Conservation (phyloP, 2,888 invertebrate species). For the Erebia epiphron region DNA sequence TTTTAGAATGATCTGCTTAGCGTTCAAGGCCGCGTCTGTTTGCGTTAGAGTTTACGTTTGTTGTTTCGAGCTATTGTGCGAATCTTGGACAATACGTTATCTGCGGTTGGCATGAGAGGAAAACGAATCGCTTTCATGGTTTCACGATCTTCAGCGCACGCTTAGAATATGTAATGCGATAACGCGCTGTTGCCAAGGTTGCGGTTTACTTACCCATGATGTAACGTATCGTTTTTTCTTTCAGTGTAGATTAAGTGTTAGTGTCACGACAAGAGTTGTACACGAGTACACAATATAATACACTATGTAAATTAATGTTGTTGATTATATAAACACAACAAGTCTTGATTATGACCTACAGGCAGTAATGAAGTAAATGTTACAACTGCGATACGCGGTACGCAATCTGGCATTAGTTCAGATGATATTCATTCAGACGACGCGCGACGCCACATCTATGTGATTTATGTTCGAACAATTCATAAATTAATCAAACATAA, state of each 20-base stretch:
- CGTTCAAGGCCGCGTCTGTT: slow-evolving; percentile 80
- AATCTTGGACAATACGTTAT: slow-evolving; percentile 49
- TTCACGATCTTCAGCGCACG: slow-evolving; percentile 58
- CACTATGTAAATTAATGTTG: not conserved
- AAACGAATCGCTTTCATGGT: slow-evolving; percentile 70
- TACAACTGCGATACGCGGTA: slow-evolving; percentile 51
- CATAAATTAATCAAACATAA: slow-evolving; percentile 7
- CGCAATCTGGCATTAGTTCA: slow-evolving; percentile 67
- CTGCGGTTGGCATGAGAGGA: slow-evolving; percentile 52
- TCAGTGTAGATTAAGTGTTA: slow-evolving; percentile 46
- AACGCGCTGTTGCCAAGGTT: slow-evolving; percentile 56
- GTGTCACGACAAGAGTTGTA: not conserved
- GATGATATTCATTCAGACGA: slow-evolving; percentile 63
- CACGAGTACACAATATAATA: no score
- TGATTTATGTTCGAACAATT: not conserved
- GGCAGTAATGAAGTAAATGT: slow-evolving; percentile 60
- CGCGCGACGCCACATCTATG: not conserved
- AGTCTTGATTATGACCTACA: slow-evolving; percentile 69
- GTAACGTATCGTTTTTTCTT: slow-evolving; percentile 23
- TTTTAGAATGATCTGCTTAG: slow-evolving; percentile 76
- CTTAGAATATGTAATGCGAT: slow-evolving; percentile 64
- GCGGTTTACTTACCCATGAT: slow-evolving; percentile 47
- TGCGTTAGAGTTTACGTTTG: slow-evolving; percentile 66
- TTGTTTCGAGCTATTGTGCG: slow-evolving; percentile 58
- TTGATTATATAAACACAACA: slow-evolving; percentile 5